Evolutionary conservation across 2,888 invertebrate genomes (phyloP), one percentile per base, ranked within the genome.

Genomic region (Venusia cambrica): DNA sequence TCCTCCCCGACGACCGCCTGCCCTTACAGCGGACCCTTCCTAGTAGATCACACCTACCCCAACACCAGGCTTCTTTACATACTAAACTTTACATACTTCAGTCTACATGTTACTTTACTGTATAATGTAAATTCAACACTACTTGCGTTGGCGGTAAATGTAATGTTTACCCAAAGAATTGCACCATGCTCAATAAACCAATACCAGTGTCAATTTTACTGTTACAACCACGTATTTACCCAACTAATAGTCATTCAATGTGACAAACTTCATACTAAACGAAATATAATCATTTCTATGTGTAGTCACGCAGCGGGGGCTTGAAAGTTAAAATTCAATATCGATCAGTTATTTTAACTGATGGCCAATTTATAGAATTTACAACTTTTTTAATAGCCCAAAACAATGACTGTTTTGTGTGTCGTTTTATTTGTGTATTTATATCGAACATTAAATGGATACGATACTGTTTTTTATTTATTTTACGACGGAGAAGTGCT

Each of bases 271-370:
- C 59, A 65, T 64, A 58, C 62, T 51, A 62, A 58, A 54, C 54
- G 53, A 50, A 60, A 54, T 61, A 53, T 50, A 53, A 52, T 57
- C 50, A 62, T 60, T 62, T 51, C 39, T 50, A 54, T 55, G 52
- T 48, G 57, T 52, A 56, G 51, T 73, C 62, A 74, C 73, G 36
- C 80, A 74, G 78, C 77, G 55, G 81, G 80, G 38, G 51, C 57
- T 46, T 10, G 45, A 46, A 57, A 51, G 57, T 67, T 67, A 59
- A 59, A 61, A 61, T 69, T 64, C 68, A 65, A 68, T 70, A 66
- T 68, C 62, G 59, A 68, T 55, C 57, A 55, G 51, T 58, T 45
- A 59, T 40, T 37, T 30, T 54, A 65, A 62, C 45, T 60, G 58
- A 71, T 70, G 62, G 65, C 45, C 65, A 57, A 61, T 74, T 69